Percentiles rank a stretch among this genome's conserved stretches.
phyloP scores from a whole-genome alignment of 2,888 invertebrate species.

The Heliconius sara region DNA sequence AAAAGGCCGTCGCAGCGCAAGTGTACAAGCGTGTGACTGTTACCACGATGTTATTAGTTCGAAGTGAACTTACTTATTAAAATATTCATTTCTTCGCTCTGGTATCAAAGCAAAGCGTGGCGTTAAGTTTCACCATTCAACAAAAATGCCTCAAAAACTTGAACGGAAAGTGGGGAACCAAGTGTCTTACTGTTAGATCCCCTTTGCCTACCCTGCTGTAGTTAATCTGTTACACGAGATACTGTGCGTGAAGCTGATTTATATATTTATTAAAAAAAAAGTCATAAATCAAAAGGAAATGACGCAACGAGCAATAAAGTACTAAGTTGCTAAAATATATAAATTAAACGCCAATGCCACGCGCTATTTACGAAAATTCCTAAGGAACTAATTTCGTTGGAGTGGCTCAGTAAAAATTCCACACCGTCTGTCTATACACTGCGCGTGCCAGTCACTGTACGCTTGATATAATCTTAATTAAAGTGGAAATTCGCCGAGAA shows the following conservation, averaged over 20 bases:
- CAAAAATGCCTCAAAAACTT: no score
- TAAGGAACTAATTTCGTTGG: constrained; percentile 46
- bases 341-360: constrained; percentile 35
- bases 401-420: constrained; percentile 48
- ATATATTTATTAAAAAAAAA: no score
- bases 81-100: no score
- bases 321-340: constrained; percentile 17
- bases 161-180: not conserved
- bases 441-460: constrained; percentile 47
- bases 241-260: no score
- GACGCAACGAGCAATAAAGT: not conserved
- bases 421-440: constrained; percentile 47
- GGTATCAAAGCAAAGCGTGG: no score
- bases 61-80: no score
- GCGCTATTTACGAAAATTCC: constrained; percentile 34
- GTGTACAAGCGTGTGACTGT: no score
- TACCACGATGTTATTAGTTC: no score
- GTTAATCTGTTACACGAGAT: no score
- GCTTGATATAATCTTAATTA: constrained; percentile 57
- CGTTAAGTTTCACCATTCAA: no score
- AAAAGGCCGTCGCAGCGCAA: no score
- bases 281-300: not conserved
- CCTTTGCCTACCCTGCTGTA: not conserved
- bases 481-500: constrained; percentile 48
- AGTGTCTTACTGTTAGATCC: not conserved